Evolutionary conservation across 2,797 vertebrate genomes (phyloP).

Genomic region (Argyrosomus regius): DNA sequence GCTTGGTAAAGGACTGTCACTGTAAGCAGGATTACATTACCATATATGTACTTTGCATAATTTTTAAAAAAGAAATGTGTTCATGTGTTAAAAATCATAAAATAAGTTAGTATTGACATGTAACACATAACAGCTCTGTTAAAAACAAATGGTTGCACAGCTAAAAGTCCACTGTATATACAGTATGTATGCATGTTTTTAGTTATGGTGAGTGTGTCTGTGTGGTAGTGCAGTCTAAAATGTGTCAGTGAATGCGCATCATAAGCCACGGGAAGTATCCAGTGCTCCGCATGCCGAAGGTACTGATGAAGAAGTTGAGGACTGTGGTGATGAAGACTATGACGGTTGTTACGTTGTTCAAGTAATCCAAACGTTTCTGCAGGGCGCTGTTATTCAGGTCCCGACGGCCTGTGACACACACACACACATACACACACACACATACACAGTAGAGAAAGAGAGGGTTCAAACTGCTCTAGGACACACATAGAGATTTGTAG

Average conservation of each 20-base stretch:
- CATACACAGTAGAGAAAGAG: conserved; percentile 31
- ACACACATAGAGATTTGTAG: not conserved
- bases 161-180: not conserved
- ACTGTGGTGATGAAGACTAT: conserved; percentile 76
- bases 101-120: not conserved
- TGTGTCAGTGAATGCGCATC: conserved; percentile 77
- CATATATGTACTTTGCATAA: too few species aligned
- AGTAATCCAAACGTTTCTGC: conserved; percentile 80
- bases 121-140: not conserved
- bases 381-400: conserved; percentile 75
- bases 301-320: conserved; percentile 81
- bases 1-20: not conserved
- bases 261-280: conserved; percentile 82
- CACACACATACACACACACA: conserved; percentile 41
- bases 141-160: not conserved
- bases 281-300: conserved; percentile 76
- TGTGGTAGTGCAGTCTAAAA: not conserved
- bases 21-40: not conserved
- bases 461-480: conserved; percentile 26
- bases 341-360: conserved; percentile 77
- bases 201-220: not conserved
- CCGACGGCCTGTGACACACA: conserved; percentile 73
- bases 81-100: not conserved
- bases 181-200: accelerated
- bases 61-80: not conserved